A percentile compares a stretch with the other conserved stretches of the same genome.
Conservation (phyloP, 2,113 vertebrate species). For the Odontesthes bonariensis region DNA sequence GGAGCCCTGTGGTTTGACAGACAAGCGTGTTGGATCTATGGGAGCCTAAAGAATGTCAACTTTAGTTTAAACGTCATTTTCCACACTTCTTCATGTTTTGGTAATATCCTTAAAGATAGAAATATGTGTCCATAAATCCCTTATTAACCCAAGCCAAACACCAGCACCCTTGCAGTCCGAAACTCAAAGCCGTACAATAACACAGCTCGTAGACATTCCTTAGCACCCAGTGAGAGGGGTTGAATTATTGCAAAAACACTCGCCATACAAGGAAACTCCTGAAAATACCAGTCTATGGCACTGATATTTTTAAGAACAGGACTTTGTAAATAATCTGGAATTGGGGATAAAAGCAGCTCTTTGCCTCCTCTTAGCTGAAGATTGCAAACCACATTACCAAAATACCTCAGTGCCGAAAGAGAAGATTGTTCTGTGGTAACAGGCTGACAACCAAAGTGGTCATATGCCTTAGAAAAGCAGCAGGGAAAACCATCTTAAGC, state of each 20-base stretch:
- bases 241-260: slow-evolving; percentile 73
- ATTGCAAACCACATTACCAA: slow-evolving; percentile 63
- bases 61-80: slow-evolving; percentile 58
- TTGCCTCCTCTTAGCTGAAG: slow-evolving; percentile 47
- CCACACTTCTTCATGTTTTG: slow-evolving; percentile 50
- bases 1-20: slow-evolving; percentile 46
- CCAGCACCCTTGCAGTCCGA: slow-evolving; percentile 58
- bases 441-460: slow-evolving; percentile 69
- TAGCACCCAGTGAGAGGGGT: slow-evolving; percentile 63
- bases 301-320: slow-evolving; percentile 59
- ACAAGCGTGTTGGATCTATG: slow-evolving; percentile 45
- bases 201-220: slow-evolving; percentile 69
- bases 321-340: slow-evolving; percentile 45
- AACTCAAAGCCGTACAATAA: slow-evolving; percentile 75
- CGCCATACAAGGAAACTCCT: slow-evolving; percentile 48
- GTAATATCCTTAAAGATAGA: slow-evolving; percentile 53
- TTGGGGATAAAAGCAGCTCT: slow-evolving; percentile 42
- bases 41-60: slow-evolving; percentile 39
- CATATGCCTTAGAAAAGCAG: slow-evolving; percentile 60
- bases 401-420: slow-evolving; percentile 65
- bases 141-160: slow-evolving; percentile 76
- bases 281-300: slow-evolving; percentile 28
- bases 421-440: slow-evolving; percentile 59
- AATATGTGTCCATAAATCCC: slow-evolving; percentile 44
- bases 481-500: slow-evolving; percentile 48